These are phyloP conservation scores for Bos taurus DNA, from an alignment of 2,113 vertebrate genomes.

Conservation along the genomic window ARS-UCD2.0 NC_037350.1:27607501-27608000, in stretches of 20 bases:
- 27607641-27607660: conserved; percentile 84
- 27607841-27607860: neutral
- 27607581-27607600: conserved; percentile 3
- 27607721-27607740: conserved; percentile 75
- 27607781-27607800: neutral
- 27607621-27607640: conserved; percentile 41
- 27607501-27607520: neutral
- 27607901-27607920: neutral
- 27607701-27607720: conserved; percentile 94
- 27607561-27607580: neutral
- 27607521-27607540: neutral
- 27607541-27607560: neutral
- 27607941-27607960: neutral
- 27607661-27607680: conserved; percentile 91
- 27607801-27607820: neutral
- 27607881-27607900: neutral
- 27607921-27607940: neutral
- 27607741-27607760: conserved; percentile 20
- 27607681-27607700: conserved; percentile 91
- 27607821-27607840: neutral
- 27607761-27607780: neutral
- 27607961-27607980: conserved; percentile 87
- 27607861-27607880: neutral
- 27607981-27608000: conserved; percentile 88
- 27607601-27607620: neutral